Conservation (phyloP, 2,797 vertebrate species). For the Carduelis carduelis region DNA sequence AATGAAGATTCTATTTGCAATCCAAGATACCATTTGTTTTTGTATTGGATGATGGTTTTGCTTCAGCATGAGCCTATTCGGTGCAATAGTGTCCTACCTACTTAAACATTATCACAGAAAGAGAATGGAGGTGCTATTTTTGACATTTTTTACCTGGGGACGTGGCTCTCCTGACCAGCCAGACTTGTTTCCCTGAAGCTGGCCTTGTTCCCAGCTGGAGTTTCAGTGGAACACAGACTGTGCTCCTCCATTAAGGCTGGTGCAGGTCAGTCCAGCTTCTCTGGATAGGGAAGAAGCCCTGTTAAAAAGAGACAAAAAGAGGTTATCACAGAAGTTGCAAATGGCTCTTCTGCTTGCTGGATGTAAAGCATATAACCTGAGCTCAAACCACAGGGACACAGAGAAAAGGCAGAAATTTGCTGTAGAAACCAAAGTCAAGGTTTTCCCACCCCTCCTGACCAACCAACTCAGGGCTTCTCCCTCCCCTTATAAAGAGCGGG, state of each 20-base stretch:
- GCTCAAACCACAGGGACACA: neutral
- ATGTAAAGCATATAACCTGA: neutral
- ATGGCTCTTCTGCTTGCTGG: neutral
- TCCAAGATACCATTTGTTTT: neutral
- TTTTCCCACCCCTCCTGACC: neutral
- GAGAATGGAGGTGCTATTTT: neutral
- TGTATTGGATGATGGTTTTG: neutral
- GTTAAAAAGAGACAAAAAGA: neutral
- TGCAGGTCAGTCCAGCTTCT: neutral
- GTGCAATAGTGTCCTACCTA: neutral
- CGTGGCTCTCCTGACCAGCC: neutral
- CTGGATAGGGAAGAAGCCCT: neutral
- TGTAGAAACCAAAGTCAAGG: neutral
- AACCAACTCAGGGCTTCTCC: rapidly evolving
- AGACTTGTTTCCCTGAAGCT: neutral
- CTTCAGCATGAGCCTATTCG: neutral
- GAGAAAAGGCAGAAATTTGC: neutral
- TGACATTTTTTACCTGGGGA: slow-evolving; percentile 45
- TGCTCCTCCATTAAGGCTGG: neutral
- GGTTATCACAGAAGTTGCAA: neutral
- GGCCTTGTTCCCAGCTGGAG: neutral
- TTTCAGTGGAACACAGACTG: rapidly evolving
- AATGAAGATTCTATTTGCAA: neutral
- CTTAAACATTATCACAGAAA: neutral
- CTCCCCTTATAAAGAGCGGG: no score